Evolutionary conservation across 2,888 invertebrate species (phyloP), one percentile per base, ranked within the genome.

Genomic region (Trissolcus japonicus): DNA sequence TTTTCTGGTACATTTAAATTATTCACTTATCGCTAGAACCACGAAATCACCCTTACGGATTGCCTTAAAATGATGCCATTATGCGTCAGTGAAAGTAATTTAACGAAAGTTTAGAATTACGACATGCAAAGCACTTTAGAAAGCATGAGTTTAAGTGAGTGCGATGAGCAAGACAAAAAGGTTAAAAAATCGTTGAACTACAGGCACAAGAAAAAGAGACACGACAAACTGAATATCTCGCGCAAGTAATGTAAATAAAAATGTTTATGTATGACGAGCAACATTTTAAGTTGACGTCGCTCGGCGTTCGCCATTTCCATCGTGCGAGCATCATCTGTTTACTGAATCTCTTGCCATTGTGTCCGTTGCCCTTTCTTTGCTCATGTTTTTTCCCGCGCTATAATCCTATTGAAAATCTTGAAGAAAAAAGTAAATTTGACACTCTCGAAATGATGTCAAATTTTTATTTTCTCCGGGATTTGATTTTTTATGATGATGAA

Each of bases 301-400:
- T 62, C 66, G 71, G 66, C 46, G 46, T 16, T 50, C 53, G 54
- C 51, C 57, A 55, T 76, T 63, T 69, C 56, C 59, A 59, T 43
- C 43, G 16, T 17, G 14, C 19, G 17, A 84, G 84, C 80, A 81
- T 83, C 84, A 84, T 87, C 83, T 85, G 84, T 85, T 85, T 85
- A 85, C 82, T 80, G 82, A 83, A 83, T 85, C 80, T 81, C 57
- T 80, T 82, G 82, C 78, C 78, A 82, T 76, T 79, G 81, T 81
- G 51, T 19, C 51, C 16, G 19, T 17, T 19, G 51, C 82, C 79
- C 79, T 80, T 48, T 75, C 78, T 76, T 68, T 16, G 46, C 46
- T 46, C 79, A 16, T n/a, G n/a, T 46, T 46, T 19, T 25, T 60
- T 61, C 60, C 54, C 7, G 68, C 57, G 51, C 51, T 41, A n/a